Conservation (phyloP, 2,888 invertebrate species). For the Eueremaeus valkanovi region DNA sequence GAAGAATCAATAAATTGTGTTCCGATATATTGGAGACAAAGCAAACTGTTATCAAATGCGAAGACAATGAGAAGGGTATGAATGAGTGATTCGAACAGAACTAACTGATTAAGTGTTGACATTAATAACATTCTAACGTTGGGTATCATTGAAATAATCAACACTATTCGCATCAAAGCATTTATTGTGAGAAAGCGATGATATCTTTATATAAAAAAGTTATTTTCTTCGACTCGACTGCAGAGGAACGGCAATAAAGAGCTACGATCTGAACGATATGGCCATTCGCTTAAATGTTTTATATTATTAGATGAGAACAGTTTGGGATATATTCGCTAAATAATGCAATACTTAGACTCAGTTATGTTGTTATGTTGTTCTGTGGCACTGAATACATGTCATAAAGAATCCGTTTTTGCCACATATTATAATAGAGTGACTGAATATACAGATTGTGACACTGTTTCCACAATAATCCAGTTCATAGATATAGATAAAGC, state of each 20-base stretch:
- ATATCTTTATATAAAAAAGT: conserved; percentile 2
- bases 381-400: background rate
- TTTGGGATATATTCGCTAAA: background rate
- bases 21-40: background rate
- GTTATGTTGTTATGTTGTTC: background rate
- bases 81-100: background rate
- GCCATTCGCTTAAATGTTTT: conserved; percentile 20
- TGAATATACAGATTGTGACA: too few relatives aligned
- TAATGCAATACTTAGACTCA: background rate
- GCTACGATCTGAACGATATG: conserved; percentile 10
- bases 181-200: background rate
- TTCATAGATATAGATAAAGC: background rate
- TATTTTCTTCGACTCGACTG: background rate
- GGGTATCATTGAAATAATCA: conserved; percentile 4
- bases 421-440: too few relatives aligned
- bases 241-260: background rate
- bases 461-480: background rate
- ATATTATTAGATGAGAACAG: conserved; percentile 7
- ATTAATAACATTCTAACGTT: background rate
- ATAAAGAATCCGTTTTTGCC: background rate
- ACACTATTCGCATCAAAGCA: background rate
- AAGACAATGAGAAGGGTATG: background rate
- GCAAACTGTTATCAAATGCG: background rate
- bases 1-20: too few relatives aligned
- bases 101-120: conserved; percentile 2